Evolutionary conservation across 2,113 vertebrate species (phyloP).

Genomic region (Sphyrna mokarran): DNA sequence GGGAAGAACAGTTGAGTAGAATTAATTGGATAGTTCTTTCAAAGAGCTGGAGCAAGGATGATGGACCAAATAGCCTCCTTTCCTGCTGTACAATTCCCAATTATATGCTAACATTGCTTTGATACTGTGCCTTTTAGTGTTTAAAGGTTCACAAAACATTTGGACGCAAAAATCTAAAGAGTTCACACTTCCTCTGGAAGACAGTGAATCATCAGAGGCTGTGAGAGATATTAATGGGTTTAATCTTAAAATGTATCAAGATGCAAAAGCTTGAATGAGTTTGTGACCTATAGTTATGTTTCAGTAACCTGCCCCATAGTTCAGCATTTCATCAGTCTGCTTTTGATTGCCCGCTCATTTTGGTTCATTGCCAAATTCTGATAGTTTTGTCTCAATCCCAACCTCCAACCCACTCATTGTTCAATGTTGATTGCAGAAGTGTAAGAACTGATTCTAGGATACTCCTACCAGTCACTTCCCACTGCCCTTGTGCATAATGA

Average conservation of each 20-base stretch:
- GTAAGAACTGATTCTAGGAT: neutral
- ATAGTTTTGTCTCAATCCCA: neutral
- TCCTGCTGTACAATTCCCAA: neutral
- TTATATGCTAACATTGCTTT: neutral
- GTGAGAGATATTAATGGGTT: neutral
- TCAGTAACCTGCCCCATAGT: neutral
- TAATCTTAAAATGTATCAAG: neutral
- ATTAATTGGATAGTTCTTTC: neutral
- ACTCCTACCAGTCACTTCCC: neutral
- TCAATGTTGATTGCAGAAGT: neutral
- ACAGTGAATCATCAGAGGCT: neutral
- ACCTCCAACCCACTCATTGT: neutral
- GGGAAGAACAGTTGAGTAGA: neutral
- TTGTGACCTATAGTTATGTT: neutral
- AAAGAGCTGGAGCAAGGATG: neutral
- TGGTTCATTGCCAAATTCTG: neutral
- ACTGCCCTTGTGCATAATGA: neutral
- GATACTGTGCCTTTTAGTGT: neutral
- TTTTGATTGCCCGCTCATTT: neutral
- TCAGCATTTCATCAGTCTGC: neutral
- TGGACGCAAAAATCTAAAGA: neutral
- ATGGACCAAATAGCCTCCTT: neutral
- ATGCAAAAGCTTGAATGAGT: neutral
- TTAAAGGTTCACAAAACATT: neutral
- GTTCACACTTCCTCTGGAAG: neutral